These are phyloP conservation scores for Urosaurus nigricauda DNA, from an alignment of 2,797 vertebrate genomes.

Conservation along the genomic window DNA sequence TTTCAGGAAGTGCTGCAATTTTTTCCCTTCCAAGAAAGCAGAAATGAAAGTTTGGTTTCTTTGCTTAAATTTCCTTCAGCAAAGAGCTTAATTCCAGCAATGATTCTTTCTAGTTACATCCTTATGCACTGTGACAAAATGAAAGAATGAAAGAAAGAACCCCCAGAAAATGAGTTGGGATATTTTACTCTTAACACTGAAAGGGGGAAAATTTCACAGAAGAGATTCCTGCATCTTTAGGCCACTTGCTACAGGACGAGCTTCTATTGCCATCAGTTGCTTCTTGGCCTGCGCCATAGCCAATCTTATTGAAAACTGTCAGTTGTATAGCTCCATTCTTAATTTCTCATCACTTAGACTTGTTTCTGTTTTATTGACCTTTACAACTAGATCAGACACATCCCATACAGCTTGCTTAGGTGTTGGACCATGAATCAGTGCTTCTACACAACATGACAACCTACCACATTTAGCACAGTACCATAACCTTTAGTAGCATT, in stretches of 20 bases:
- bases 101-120: background rate
- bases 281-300: background rate
- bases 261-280: background rate
- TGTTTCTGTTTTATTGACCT: background rate
- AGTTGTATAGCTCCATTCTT: background rate
- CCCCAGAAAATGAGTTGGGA: background rate
- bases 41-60: background rate
- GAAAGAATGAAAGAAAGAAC: background rate
- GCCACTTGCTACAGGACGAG: background rate
- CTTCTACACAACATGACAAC: too few species aligned
- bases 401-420: background rate
- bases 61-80: conserved; percentile 7
- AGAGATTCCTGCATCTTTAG: background rate
- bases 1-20: background rate
- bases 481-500: background rate
- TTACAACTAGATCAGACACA: background rate
- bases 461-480: background rate
- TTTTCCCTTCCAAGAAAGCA: conserved; percentile 36
- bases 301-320: too few species aligned
- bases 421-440: background rate
- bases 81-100: background rate
- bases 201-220: background rate
- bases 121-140: background rate
- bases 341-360: background rate
- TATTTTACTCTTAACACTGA: background rate